These are phyloP conservation scores for Xyrauchen texanus DNA, from an alignment of 2,113 vertebrate species.

Conservation along the genomic window DNA sequence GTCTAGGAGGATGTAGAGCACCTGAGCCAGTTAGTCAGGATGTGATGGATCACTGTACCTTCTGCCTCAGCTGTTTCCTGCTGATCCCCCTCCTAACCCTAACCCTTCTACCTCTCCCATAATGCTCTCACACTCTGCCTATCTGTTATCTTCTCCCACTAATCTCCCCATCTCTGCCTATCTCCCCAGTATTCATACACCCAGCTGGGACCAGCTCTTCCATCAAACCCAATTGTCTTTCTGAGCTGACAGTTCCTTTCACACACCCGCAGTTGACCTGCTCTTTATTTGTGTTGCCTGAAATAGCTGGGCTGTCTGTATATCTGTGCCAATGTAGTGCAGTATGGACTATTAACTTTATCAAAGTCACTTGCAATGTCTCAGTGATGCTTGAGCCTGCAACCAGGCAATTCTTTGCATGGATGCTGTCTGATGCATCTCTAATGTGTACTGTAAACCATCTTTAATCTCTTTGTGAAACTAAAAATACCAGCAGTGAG, in stretches of 20 bases:
- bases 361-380: conserved; percentile 15
- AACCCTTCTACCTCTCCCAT: background rate
- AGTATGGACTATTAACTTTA: background rate
- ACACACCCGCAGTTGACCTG: conserved; percentile 44
- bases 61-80: conserved; percentile 53
- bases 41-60: conserved; percentile 54
- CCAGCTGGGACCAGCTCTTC: conserved; percentile 52
- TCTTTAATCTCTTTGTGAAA: background rate
- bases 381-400: background rate
- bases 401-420: background rate
- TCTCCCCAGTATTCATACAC: conserved; percentile 20
- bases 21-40: conserved; percentile 45
- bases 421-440: background rate
- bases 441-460: no score
- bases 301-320: conserved; percentile 39
- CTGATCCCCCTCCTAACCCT: conserved; percentile 20
- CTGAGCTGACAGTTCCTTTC: conserved; percentile 42
- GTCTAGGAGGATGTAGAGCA: conserved; percentile 40
- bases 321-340: conserved; percentile 24
- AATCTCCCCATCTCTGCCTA: conserved; percentile 2
- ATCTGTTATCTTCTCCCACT: background rate
- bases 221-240: conserved; percentile 51
- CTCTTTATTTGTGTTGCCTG: conserved; percentile 40
- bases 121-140: background rate
- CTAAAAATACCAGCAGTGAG: conserved; percentile 19